Conservation (phyloP, 1,140 invertebrate species). For the Cheumatopsyche charites region DNA sequence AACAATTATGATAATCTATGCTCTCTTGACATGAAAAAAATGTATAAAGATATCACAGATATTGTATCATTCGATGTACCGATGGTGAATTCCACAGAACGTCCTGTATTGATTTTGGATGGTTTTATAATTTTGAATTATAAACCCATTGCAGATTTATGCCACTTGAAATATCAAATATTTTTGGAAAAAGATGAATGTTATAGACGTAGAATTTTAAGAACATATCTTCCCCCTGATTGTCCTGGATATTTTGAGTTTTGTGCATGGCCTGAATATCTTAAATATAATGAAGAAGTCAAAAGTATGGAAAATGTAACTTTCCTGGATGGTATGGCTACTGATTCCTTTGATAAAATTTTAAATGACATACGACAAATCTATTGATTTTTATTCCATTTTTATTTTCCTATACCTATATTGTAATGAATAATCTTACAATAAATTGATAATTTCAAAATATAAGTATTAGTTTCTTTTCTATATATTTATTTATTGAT, state of each 20-base stretch:
- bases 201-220: conserved; percentile 55
- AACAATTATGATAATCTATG: conserved; percentile 80
- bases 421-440: too few relatives aligned
- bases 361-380: conserved; percentile 17
- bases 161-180: conserved; percentile 65
- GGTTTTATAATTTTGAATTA: conserved; percentile 69
- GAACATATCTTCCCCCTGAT: conserved; percentile 69
- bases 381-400: not conserved
- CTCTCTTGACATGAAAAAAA: conserved; percentile 75
- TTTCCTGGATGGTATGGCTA: conserved; percentile 30
- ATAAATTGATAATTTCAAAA: too few relatives aligned
- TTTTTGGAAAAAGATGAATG: conserved; percentile 63
- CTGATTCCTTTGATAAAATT: conserved; percentile 25
- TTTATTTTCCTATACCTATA: too few relatives aligned
- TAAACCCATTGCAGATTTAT: conserved; percentile 60
- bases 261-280: conserved; percentile 68
- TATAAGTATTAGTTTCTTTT: too few relatives aligned
- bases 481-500: too few relatives aligned
- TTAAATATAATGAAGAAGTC: conserved; percentile 34
- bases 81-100: conserved; percentile 49
- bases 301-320: conserved; percentile 10
- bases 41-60: conserved; percentile 66
- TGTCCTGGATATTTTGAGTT: conserved; percentile 70
- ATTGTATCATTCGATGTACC: conserved; percentile 51
- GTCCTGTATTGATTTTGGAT: conserved; percentile 65